Base-by-base conservation (phyloP, 2,888 invertebrate species). In the Scaptomyza caliginosa region DNA sequence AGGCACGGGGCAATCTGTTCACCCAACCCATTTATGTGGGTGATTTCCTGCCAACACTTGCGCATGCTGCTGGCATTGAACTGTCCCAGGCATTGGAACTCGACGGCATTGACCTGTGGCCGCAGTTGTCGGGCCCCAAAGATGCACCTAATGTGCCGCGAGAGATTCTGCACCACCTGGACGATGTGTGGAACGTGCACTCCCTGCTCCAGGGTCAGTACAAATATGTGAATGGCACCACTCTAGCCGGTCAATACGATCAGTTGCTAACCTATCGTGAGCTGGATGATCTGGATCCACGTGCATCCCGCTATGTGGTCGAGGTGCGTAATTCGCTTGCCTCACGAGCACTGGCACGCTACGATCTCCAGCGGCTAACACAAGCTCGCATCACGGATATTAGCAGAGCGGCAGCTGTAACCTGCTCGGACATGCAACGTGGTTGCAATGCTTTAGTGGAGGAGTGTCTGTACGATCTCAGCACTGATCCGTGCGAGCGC, bases 21-120 rank as follows among this genome's bases (percentile, higher is more conserved):
- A 90, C 93, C 17, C 92, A 94, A 46, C 91, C 96, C 48, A 94
- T 97, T 88, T 96, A 97, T 86, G 94, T 97, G 10, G 94, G 94
- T 4, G 97, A 98, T 90, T 96, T 96, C 95, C 89, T 97, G 34
- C 97, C 97, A 0, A 97, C 97, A 0, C 90, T 92, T 95, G 89
- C 89, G 0, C 76, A 71, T 11, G 89, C 89, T 0, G 90, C 91
- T 0, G 79, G 77, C n/a, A 88, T 90, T 23, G 26, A 74, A 13
- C 45, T 90, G 8, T 21, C 74, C 1, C 26, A 62, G 0, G 19
- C 62, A 0, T 30, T 94, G 1, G 13, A 68, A 0, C 34, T 95
- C 4, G 95, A 95, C 74, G 95, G 95, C 11, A 90, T 94, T 6
- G 94, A 95, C 86, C 93, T 95, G 83, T 95, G 95, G 95, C 92